Evolutionary conservation across 2,888 invertebrate genomes (phyloP).

Genomic region (Drosophila crucigera): DNA sequence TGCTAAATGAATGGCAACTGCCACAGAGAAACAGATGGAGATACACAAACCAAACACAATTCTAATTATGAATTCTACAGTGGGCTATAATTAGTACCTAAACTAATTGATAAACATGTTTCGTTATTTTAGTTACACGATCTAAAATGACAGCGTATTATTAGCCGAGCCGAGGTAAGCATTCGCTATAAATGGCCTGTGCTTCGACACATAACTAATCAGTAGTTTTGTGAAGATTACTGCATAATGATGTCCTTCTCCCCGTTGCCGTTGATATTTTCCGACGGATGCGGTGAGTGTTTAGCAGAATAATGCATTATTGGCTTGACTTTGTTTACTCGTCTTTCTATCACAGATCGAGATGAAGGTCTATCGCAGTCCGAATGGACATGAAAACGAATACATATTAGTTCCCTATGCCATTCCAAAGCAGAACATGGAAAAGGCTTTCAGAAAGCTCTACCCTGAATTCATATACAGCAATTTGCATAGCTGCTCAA

Average conservation of each 20-base stretch:
- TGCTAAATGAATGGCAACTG: conserved; percentile 1
- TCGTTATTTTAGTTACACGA: not conserved
- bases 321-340: not conserved
- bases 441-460: too few species aligned
- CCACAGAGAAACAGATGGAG: not conserved
- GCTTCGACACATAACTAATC: not conserved
- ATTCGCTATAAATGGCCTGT: not conserved
- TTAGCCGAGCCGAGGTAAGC: not conserved
- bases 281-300: conserved; percentile 1
- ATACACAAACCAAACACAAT: not conserved
- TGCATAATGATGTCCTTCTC: not conserved
- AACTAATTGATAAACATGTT: not conserved
- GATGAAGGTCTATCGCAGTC: not conserved
- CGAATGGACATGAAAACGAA: not conserved
- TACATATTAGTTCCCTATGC: not conserved
- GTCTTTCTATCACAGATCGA: not conserved
- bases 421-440: not conserved
- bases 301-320: not conserved
- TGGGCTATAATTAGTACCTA: not conserved
- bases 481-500: not conserved
- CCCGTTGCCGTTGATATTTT: not conserved
- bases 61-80: not conserved
- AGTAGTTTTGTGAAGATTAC: not conserved
- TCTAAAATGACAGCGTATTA: not conserved
- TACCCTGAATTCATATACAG: not conserved